Evolutionary conservation across 2,797 vertebrate species (phyloP), one percentile per base, ranked within the genome.

Genomic region (Helostoma temminkii): DNA sequence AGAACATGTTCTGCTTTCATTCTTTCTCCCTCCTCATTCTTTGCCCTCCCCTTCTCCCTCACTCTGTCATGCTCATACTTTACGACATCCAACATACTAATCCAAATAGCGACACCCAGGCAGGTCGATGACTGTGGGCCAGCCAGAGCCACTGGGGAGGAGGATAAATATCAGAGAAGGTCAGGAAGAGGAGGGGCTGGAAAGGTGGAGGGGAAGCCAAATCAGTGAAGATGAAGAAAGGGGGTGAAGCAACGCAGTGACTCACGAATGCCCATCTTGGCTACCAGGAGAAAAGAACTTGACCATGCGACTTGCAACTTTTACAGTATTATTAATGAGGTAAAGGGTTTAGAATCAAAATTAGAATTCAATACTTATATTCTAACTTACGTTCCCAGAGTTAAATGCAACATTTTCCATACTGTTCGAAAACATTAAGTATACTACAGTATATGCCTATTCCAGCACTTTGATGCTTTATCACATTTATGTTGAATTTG

Each of bases 131-230:
- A 78, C 77, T 64, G 78, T 81, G 71, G 81, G 76, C 84, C 62
- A 55, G 74, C 76, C 74, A 32, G 54, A 75, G 91, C 89, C 92
- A 90, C 89, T 62, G 78, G 93, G 92, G 93, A 94, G 76, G 84
- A 89, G 91, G 90, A 90, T 93, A 94, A 93, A 94, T 93, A 94
- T 93, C 92, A 94, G 90, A 93, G 91, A 94, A 94, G 93, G 93
- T 94, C 92, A 94, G 66, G 50, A 73, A 83, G 66, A 85, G 86
- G 89, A 76, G 82, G 89, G 84, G 88, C 68, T 52, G 71, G 69
- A 67, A 81, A 71, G 71, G 60, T 74, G 49, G 59, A 74, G 73
- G 68, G 56, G 80, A 85, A 86, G 80, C 77, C 73, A 85, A 83
- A 90, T 88, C 71, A 63, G 73, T 71, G 77, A 66, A 54, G 82